Conservation (phyloP, 2,113 vertebrate genomes). For the Sinosuthora webbiana region DNA sequence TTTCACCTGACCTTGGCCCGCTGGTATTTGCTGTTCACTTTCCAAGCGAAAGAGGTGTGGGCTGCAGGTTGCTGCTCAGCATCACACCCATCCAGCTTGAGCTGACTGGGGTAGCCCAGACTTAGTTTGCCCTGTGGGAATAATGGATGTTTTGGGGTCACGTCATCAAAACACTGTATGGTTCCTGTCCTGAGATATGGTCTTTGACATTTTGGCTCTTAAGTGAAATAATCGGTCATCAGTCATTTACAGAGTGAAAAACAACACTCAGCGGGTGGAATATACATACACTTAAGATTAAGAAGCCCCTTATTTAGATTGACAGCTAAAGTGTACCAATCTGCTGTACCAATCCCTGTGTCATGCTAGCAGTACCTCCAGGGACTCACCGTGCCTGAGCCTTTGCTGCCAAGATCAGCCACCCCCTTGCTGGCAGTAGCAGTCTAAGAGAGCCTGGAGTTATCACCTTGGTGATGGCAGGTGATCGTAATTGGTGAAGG, state of each 20-base stretch:
- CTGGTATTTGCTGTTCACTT: background rate
- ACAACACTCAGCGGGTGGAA: background rate
- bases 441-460: background rate
- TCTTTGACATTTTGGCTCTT: background rate
- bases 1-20: background rate
- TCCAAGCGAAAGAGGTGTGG: background rate
- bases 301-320: background rate
- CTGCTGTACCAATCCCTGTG: background rate
- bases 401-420: background rate
- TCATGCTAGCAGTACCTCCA: background rate
- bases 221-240: rapidly evolving
- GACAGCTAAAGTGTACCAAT: background rate
- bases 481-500: rapidly evolving
- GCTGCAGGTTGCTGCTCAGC: background rate
- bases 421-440: background rate
- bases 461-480: rapidly evolving
- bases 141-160: background rate
- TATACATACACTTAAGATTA: background rate
- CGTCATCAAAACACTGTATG: background rate
- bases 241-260: background rate
- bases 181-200: background rate
- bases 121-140: background rate
- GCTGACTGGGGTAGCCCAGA: background rate
- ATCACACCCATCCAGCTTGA: background rate
- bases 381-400: rapidly evolving